Evolutionary conservation across 2,113 vertebrate species (phyloP), one percentile per base, ranked within the genome.

Genomic region (Willisornis vidua): DNA sequence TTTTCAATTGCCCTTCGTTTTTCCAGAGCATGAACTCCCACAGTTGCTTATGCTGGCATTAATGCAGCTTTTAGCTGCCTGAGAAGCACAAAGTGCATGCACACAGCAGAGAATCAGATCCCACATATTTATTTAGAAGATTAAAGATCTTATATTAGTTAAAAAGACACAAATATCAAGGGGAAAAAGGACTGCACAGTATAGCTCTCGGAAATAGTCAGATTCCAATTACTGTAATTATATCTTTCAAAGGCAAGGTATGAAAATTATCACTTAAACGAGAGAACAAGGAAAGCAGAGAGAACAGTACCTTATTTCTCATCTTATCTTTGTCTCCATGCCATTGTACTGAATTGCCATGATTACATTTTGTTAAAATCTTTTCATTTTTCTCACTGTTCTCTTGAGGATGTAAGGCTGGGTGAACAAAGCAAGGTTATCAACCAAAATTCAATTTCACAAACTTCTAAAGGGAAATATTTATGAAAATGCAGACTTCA

Each of bases 151-250:
- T 66, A 71, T 73, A 85, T 86, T 97, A 93, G 80, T 94, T 96
- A 51, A 94, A 97, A 96, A 94, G 91, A 96, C 82, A 95, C 74
- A 94, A 93, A 96, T 95, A 94, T 72, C 87, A 92, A 90, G 62
- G 90, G 45, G 61, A 9, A 79, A 93, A 76, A 62, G 28, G 89
- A 88, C 83, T 84, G 89, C 83, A 83, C 75, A 95, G 92, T 87
- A 89, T 85, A 95, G 52, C 63, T 85, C 78, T 97, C 62, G 59
- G 89, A 96, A 97, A 96, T 90, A 96, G 74, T 96, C 93, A 78
- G 85, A 89, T 95, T 97, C 87, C 94, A 96, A 98, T 97, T 96
- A 96, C 89, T 96, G 61, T 97, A 98, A 98, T 98, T 98, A 97
- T 96, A 97, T 96, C 94, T 95, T 98, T 96, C 93, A 94, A 97